Evolutionary conservation across 2,113 vertebrate species (phyloP), one percentile per base, ranked within the genome.

Genomic region (Progne subis): DNA sequence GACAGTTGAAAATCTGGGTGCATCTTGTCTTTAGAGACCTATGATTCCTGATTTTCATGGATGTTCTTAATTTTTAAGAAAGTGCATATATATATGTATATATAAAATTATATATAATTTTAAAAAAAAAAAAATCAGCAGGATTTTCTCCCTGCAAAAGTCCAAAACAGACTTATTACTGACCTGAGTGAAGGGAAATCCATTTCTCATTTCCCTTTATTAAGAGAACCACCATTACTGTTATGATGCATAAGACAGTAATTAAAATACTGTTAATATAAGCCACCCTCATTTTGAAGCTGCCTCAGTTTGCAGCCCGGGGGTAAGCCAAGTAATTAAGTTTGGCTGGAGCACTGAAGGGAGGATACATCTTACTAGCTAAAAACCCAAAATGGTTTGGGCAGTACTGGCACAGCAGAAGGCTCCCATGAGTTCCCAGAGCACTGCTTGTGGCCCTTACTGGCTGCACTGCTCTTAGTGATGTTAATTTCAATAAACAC

Each of bases 221-320:
- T 92, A 95, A 64, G 44, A 60, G 74, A 75, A 50, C 31, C 12
- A 34, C 57, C 37, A 84, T 84, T 64, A 75, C 44, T 71, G 37
- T 84, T 94, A 60, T 5, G 23, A 64, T 72, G 44, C 31, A 84
- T 57, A 71, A 87, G 77, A 71, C n/a, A 72, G 53, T 91, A 95
- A 95, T 92, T 96, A 95, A 92, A 94, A 91, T 89, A 78, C 19
- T 79, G 91, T 95, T 94, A 91, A 94, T 84, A 84, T 81, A 86
- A 86, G 31, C 77, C 81, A 79, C 88, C 34, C 86, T 95, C 49
- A 82, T 95, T 91, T 92, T 94, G 89, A 87, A 87, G 61, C 61
- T 84, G 34, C 86, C 49, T 94, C 49, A 72, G 60, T 79, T 78
- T 94, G 77, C 56, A 86, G 72, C 91, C 92, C 1, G 2, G 15